phyloP scores from a whole-genome alignment of 1,140 invertebrate genomes.

The Ceratosolen solmsi region DNA sequence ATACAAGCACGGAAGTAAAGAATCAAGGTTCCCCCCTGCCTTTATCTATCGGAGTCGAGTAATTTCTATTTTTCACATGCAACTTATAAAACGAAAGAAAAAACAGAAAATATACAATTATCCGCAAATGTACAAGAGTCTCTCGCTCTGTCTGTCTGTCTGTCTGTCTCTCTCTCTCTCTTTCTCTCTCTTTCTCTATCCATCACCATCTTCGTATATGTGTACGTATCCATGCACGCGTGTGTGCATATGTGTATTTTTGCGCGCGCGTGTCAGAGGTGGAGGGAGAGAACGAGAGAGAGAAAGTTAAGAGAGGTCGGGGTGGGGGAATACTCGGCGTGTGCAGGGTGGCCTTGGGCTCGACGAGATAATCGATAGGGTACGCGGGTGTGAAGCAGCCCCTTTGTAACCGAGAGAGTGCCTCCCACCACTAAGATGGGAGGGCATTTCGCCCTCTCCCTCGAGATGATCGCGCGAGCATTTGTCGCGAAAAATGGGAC shows the following conservation, averaged over 20 bases:
- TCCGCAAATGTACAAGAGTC: not conserved
- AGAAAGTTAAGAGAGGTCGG: not conserved
- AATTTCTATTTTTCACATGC: not conserved
- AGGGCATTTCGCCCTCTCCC: not conserved
- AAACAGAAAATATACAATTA: slow-evolving; percentile 11
- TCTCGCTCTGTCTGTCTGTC: not conserved
- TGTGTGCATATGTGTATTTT: not conserved
- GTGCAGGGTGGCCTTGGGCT: slow-evolving; percentile 24
- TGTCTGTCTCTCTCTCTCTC: too few relatives aligned
- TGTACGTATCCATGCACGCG: not conserved
- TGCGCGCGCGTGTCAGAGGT: not conserved
- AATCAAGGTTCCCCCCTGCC: not conserved
- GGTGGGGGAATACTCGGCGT: not conserved
- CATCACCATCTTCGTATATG: not conserved
- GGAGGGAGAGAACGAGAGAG: slow-evolving; percentile 9
- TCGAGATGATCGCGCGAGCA: not conserved
- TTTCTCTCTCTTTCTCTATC: too few relatives aligned
- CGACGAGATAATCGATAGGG: slow-evolving; percentile 26
- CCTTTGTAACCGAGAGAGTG: not conserved
- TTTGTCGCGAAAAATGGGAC: not conserved
- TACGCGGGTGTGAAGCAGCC: slow-evolving; percentile 18
- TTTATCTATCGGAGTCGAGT: not conserved
- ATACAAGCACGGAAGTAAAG: not conserved
- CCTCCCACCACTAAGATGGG: not conserved
- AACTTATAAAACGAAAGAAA: not conserved